These are phyloP conservation scores for Sinosuthora webbiana DNA, from an alignment of 2,113 vertebrate species.

Conservation along the genomic window DNA sequence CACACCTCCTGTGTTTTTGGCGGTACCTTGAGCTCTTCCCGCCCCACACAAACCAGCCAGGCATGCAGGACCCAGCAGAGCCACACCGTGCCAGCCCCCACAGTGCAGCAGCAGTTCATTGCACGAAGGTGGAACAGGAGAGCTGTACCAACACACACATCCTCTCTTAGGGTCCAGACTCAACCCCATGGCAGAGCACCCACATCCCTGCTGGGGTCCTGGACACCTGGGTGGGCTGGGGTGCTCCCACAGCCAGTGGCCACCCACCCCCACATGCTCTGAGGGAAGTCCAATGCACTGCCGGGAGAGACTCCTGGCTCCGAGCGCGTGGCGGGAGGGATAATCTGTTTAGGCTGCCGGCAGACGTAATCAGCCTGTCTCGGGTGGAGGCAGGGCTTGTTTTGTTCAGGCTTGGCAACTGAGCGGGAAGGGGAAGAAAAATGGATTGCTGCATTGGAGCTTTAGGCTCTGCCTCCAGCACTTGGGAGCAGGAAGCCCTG, in stretches of 20 bases:
- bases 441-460: background rate
- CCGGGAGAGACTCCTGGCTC: conserved; percentile 20
- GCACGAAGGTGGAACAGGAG: background rate
- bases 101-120: background rate
- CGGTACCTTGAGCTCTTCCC: background rate
- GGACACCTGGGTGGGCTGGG: background rate
- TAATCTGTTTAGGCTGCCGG: conserved; percentile 49
- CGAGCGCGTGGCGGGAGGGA: background rate
- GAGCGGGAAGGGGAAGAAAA: background rate
- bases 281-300: background rate
- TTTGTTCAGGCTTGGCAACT: conserved; percentile 53
- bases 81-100: fast-evolving
- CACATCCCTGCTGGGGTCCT: background rate
- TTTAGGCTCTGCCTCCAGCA: background rate
- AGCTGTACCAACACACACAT: background rate
- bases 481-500: background rate
- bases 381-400: conserved; percentile 35
- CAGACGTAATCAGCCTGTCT: conserved; percentile 36
- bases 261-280: background rate
- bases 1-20: background rate
- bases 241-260: background rate
- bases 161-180: background rate
- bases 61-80: background rate
- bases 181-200: fast-evolving
- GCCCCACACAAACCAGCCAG: fast-evolving